Conservation (phyloP, 2,888 invertebrate species). For the Nemurella pictetii region DNA sequence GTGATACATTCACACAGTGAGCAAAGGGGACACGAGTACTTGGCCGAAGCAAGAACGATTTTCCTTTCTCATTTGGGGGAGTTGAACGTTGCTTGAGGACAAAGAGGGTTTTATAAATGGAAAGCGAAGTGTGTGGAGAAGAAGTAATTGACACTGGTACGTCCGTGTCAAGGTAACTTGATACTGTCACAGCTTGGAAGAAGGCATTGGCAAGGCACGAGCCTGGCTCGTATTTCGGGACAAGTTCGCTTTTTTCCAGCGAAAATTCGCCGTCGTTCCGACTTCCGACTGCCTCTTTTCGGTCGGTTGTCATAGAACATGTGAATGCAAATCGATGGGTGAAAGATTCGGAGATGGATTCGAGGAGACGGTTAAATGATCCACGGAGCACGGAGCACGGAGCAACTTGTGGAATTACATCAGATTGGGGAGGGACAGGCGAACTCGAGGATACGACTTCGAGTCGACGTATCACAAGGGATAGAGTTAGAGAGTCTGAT, state of each 20-base stretch:
- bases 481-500: background rate
- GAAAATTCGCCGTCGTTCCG: background rate
- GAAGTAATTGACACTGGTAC: background rate
- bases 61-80: background rate
- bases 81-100: background rate
- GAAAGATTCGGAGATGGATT: too few relatives aligned
- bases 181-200: background rate
- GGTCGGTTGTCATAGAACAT: background rate
- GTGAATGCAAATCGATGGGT: too few relatives aligned
- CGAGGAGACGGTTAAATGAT: too few relatives aligned
- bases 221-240: background rate
- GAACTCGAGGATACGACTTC: too few relatives aligned
- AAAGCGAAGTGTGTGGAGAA: background rate
- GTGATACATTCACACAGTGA: background rate
- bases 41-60: background rate
- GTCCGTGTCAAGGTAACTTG: background rate
- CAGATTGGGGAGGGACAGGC: background rate
- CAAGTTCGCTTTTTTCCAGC: background rate
- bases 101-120: background rate
- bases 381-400: too few relatives aligned
- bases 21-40: background rate
- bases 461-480: background rate
- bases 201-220: too few relatives aligned
- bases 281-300: too few relatives aligned
- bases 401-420: background rate